Conservation (phyloP, 2,888 invertebrate species). For the Cryptosula pallasiana region DNA sequence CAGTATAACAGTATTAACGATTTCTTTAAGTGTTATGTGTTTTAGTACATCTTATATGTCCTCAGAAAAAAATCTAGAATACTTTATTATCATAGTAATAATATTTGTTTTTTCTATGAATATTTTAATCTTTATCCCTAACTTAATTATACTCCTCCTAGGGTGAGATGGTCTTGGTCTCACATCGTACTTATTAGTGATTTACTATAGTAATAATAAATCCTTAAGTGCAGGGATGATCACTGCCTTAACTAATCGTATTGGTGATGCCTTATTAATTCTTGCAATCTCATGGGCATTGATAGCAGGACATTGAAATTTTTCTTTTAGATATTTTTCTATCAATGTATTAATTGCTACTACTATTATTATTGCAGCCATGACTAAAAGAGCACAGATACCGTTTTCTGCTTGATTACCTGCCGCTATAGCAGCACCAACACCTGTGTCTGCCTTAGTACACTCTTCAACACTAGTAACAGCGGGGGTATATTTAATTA, state of each 20-base stretch:
- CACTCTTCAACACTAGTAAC: conserved; percentile 76
- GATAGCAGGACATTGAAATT: conserved; percentile 34
- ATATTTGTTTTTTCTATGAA: conserved; percentile 66
- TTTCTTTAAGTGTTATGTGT: conserved; percentile 62
- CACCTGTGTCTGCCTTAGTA: conserved; percentile 70
- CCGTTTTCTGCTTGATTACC: conserved; percentile 74
- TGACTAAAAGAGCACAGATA: conserved; percentile 75
- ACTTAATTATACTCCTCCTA: conserved; percentile 67
- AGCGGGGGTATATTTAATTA: conserved; percentile 69
- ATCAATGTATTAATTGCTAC: conserved; percentile 55
- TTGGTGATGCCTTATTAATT: conserved; percentile 68
- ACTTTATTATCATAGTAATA: conserved; percentile 64
- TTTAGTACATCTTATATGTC: conserved; percentile 65
- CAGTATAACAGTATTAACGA: conserved; percentile 58
- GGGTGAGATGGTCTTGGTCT: conserved; percentile 71
- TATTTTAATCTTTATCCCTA: conserved; percentile 65
- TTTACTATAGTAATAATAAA: conserved; percentile 67
- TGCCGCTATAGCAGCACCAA: conserved; percentile 71
- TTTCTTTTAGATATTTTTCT: conserved; percentile 58
- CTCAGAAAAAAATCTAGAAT: conserved; percentile 59
- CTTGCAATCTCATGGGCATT: conserved; percentile 55
- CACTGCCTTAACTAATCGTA: conserved; percentile 68
- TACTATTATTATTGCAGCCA: conserved; percentile 57
- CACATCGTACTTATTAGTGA: conserved; percentile 68
- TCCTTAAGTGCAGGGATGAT: conserved; percentile 68